Percentiles rank a stretch among this genome's conserved stretches.
Evolutionary conservation across 2,113 vertebrate genomes (phyloP).

Genomic region (Hippocampus abdominalis): DNA sequence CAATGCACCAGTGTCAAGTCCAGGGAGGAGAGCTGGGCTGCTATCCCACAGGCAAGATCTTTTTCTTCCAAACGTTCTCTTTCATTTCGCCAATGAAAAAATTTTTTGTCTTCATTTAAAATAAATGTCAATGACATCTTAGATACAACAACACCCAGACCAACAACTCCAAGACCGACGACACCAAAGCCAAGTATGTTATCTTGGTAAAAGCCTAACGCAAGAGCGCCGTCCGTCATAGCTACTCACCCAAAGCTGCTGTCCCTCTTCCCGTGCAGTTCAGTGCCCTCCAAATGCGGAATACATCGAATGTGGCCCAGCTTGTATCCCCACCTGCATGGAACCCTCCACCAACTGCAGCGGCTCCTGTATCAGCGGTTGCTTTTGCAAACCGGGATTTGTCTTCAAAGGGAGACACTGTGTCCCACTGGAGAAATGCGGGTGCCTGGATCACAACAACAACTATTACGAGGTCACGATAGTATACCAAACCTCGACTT

Average conservation of each 20-base stretch:
- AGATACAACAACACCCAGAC: constrained; percentile 1
- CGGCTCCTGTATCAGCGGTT: constrained; percentile 68
- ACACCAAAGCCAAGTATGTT: constrained; percentile 40
- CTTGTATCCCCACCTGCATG: constrained; percentile 67
- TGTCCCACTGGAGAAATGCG: constrained; percentile 70
- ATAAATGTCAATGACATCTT: too few species aligned
- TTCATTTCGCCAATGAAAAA: too few species aligned
- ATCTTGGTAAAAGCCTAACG: too few species aligned
- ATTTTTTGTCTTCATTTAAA: too few species aligned
- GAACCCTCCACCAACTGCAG: constrained; percentile 68
- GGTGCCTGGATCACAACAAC: too few species aligned
- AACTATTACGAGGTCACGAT: too few species aligned
- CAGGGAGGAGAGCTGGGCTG: too few species aligned
- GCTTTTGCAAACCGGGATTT: constrained; percentile 78
- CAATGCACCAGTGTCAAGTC: too few species aligned
- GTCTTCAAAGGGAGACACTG: constrained; percentile 67
- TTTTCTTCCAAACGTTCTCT: too few species aligned
- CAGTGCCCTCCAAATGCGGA: constrained; percentile 65
- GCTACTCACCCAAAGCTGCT: not conserved
- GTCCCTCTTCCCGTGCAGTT: constrained; percentile 38
- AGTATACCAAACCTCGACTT: not conserved
- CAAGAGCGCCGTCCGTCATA: too few species aligned
- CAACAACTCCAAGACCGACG: not conserved
- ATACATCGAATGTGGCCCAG: constrained; percentile 64
- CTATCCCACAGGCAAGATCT: too few species aligned